Evolutionary conservation across 1,140 invertebrate species (phyloP).

Genomic region (Lepeophtheirus salmonis): DNA sequence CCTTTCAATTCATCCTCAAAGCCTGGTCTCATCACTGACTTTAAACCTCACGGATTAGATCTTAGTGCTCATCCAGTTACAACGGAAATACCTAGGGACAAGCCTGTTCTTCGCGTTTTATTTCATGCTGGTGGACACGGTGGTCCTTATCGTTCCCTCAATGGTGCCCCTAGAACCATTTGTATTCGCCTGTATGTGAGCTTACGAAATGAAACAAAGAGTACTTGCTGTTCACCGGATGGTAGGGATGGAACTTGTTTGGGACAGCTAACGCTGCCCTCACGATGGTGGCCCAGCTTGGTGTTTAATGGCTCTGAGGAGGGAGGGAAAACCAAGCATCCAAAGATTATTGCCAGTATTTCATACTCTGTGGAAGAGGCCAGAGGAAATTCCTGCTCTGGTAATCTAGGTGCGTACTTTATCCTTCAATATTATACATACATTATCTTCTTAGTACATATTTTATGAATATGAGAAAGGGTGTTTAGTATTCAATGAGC

Average conservation of each 20-base stretch:
- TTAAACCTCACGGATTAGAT: slow-evolving; percentile 45
- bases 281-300: slow-evolving; percentile 60
- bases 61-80: slow-evolving; percentile 77
- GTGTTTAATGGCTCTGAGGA: slow-evolving; percentile 32
- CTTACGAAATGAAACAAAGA: slow-evolving; percentile 18
- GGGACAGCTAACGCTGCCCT: slow-evolving; percentile 53
- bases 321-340: neutral
- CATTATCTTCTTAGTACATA: too few species aligned
- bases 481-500: too few species aligned
- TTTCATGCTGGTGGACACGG: slow-evolving; percentile 51
- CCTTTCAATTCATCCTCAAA: slow-evolving; percentile 24
- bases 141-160: slow-evolving; percentile 20
- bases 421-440: too few species aligned
- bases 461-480: too few species aligned
- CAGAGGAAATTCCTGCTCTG: neutral
- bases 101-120: slow-evolving; percentile 61
- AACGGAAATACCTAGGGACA: slow-evolving; percentile 48
- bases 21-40: slow-evolving; percentile 21
- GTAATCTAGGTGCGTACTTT: neutral
- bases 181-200: slow-evolving; percentile 19
- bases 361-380: slow-evolving; percentile 8
- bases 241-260: slow-evolving; percentile 72
- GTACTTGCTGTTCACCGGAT: slow-evolving; percentile 48
- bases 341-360: slow-evolving; percentile 3
- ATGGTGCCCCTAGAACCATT: slow-evolving; percentile 19